Base-by-base conservation (phyloP, 2,888 invertebrate genomes). In the Microplitis manilae region DNA sequence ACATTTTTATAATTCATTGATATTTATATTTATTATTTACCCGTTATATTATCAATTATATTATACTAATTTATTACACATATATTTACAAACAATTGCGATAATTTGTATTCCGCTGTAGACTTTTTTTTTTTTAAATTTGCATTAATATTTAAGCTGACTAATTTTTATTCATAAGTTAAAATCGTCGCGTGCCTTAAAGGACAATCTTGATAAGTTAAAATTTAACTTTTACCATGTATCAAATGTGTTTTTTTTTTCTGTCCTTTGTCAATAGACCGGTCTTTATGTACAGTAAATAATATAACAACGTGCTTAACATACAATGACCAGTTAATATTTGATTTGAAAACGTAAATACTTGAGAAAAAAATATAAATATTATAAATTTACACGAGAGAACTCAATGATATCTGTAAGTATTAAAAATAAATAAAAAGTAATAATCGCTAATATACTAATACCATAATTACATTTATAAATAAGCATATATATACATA, bases 251-350 rank as follows among this genome's bases (percentile, higher is more conserved):
- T 30, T 20, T 65, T 65, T 65, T 65, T 13, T 30, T 30, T 20
- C 13, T 20, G 9, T 65, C 65, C 65, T 65, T 65, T 65, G 65
- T 65, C 65, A 30, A 65, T 30, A 13, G 13, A 65, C 65, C 65
- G 65, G 30, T 7, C 38, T 30, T 20, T 20, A 65, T 30, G 65
- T 65, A 65, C 65, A 30, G 38, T 50, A 50, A 50, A 50, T 50
- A 50, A 50, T 50, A 30, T 13, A 30, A 65, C 20, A 20, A 17
- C 68, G 73, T 74, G 77, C 68, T 80, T 75, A 75, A 70, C 76
- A 78, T 79, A 80, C 77, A 80, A 77, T 77, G 59, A 9, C 30
- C 30, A 9, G 38, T 30, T 38, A 38, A 30, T 65, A 13, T 30
- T 65, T 20, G 38, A 20, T 20, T 65, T 65, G 30, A 65, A 65